Conservation (phyloP, 1,140 invertebrate genomes). For the Hirudo medicinalis region DNA sequence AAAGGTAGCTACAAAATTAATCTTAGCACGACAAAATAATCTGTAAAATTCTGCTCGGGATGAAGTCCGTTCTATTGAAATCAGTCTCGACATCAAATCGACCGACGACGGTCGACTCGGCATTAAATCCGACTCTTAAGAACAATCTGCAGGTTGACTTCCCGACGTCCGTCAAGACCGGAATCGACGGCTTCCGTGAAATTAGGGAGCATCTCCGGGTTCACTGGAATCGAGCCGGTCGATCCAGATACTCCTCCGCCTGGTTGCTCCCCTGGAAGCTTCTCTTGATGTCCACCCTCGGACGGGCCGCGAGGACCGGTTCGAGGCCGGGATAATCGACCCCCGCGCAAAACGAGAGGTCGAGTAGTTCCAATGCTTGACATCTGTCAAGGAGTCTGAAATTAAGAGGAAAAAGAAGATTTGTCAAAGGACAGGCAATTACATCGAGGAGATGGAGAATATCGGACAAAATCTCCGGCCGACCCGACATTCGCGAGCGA, state of each 20-base stretch:
- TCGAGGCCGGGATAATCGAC: not conserved
- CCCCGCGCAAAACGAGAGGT: not conserved
- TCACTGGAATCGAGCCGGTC: not conserved
- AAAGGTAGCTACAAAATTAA: too few relatives aligned
- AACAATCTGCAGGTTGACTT: not conserved
- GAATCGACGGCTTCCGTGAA: too few relatives aligned
- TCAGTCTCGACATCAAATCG: too few relatives aligned
- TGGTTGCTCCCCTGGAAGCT: not conserved
- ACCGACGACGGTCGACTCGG: not conserved
- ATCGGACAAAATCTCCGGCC: too few relatives aligned
- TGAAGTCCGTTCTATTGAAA: too few relatives aligned
- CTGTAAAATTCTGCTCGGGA: too few relatives aligned
- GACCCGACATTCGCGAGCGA: too few relatives aligned
- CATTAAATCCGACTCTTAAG: not conserved
- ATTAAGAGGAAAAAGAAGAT: not conserved
- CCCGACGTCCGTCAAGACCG: not conserved
- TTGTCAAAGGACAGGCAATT: too few relatives aligned
- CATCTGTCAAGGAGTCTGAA: constrained; percentile 9
- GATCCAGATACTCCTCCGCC: not conserved
- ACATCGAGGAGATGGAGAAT: too few relatives aligned
- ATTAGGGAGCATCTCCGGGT: not conserved
- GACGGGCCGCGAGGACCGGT: not conserved
- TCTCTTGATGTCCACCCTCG: not conserved
- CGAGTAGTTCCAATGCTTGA: not conserved
- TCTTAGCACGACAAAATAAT: too few relatives aligned